Conservation (phyloP, 2,888 invertebrate genomes). For the Campoplex capitator region DNA sequence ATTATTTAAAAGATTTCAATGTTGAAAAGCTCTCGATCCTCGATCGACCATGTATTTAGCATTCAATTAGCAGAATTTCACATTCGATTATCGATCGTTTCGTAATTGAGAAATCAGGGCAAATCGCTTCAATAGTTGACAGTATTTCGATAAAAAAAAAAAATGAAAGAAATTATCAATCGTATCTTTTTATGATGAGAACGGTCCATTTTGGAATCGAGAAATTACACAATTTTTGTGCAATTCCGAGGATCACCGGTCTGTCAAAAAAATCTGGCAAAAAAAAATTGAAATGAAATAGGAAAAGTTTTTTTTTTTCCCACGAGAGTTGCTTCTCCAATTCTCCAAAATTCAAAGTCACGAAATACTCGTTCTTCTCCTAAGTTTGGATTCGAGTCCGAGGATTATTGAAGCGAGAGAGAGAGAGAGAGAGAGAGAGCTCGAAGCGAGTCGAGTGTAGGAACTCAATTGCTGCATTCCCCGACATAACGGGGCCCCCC, state of each 20-base stretch:
- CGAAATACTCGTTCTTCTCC: constrained; percentile 20
- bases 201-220: too few relatives aligned
- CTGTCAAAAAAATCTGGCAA: too few relatives aligned
- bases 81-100: background rate
- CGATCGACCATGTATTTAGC: background rate
- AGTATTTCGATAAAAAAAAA: background rate
- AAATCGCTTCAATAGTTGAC: background rate
- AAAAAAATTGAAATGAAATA: too few relatives aligned
- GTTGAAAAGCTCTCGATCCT: too few relatives aligned
- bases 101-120: background rate
- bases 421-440: background rate
- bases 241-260: too few relatives aligned
- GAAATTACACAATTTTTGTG: too few relatives aligned
- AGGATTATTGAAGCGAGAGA: constrained; percentile 35
- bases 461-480: constrained; percentile 75
- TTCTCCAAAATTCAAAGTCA: background rate
- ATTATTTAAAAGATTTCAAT: too few relatives aligned
- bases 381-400: background rate
- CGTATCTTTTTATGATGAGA: too few relatives aligned
- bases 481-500: constrained; percentile 77
- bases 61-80: background rate
- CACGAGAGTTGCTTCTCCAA: background rate
- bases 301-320: background rate
- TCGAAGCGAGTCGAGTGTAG: constrained; percentile 59
- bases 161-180: background rate